Base-by-base conservation (phyloP, 2,797 vertebrate species). In the Sebastes itinus region DNA sequence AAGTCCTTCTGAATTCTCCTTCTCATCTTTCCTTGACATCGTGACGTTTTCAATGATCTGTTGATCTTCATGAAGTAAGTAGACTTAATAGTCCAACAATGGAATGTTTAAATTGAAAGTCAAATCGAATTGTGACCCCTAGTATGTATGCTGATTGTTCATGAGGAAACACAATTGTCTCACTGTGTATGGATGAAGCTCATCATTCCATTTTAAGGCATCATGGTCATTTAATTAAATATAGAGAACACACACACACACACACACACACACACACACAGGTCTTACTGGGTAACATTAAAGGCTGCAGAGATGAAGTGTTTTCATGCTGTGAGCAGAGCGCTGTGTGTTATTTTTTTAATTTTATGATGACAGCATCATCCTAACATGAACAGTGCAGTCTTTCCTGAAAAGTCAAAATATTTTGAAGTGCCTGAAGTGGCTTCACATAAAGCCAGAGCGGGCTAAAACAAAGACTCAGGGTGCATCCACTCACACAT, bases 351-450 rank as follows among this genome's bases (percentile, higher is more conserved):
- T 46, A 7, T 46, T 16, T 46, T 46, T 46, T 46, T 16, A 2
- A 18, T 16, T 16, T 32, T 80, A 78, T 59, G 28, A 58, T 72
- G 77, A 63, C 82, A 68, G 81, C 81, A 52, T 76, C 56, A 58
- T 38, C 59, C 56, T 38, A 72, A 63, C 68, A 38, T 62, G 67
- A 58, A 62, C 72, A 84, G 72, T 28, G 62, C n/a, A 71, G 54
- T 32, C 55, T 75, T 79, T 62, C 55, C 77, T 79, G 27, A 67
- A 76, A 76, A 72, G 62, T 79, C 46, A 20, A 74, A 77, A 74
- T 72, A 75, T 71, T 66, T 71, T 75, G 46, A 75, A 78, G 69
- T 23, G 59, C 23, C 67, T 81, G 55, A 59, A 72, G 66, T 30
- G 32, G 60, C 55, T 49, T 4, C 18, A 69, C 32, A 64, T 22